Conservation (phyloP, 2,888 invertebrate species). For the Prosopocoilus inquinatus region DNA sequence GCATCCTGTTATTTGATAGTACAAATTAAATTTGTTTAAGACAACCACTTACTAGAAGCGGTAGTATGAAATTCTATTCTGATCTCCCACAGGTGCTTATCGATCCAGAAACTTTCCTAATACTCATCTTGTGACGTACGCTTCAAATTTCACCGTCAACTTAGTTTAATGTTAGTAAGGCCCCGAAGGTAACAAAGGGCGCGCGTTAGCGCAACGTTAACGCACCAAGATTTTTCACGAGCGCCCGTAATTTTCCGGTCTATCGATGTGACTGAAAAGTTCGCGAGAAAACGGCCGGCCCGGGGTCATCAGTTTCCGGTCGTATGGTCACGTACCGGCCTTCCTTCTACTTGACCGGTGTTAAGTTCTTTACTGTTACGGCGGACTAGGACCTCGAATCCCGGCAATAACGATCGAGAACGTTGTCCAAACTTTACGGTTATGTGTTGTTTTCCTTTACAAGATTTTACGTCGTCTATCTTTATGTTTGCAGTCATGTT, state of each 20-base stretch:
- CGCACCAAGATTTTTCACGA: background rate
- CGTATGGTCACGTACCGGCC: constrained; percentile 4
- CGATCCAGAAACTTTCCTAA: too few relatives aligned
- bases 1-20: too few relatives aligned
- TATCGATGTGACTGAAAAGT: constrained; percentile 17
- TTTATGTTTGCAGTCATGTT: too few relatives aligned
- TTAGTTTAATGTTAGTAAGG: background rate
- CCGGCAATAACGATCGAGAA: background rate
- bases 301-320: constrained; percentile 9
- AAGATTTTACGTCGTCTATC: too few relatives aligned
- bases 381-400: background rate
- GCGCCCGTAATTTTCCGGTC: constrained; percentile 21
- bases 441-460: constrained; percentile 10
- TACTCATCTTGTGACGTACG: background rate
- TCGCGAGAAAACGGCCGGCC: constrained; percentile 3
- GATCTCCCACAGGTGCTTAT: too few relatives aligned
- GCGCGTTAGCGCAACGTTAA: too few relatives aligned
- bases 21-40: too few relatives aligned
- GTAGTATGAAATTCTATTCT: too few relatives aligned
- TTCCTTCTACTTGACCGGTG: background rate
- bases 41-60: too few relatives aligned
- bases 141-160: constrained; percentile 1
- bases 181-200: too few relatives aligned
- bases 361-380: constrained; percentile 5
- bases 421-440: constrained; percentile 19